phyloP scores from a whole-genome alignment of 2,888 invertebrate species.

The Tipula vernalis region DNA sequence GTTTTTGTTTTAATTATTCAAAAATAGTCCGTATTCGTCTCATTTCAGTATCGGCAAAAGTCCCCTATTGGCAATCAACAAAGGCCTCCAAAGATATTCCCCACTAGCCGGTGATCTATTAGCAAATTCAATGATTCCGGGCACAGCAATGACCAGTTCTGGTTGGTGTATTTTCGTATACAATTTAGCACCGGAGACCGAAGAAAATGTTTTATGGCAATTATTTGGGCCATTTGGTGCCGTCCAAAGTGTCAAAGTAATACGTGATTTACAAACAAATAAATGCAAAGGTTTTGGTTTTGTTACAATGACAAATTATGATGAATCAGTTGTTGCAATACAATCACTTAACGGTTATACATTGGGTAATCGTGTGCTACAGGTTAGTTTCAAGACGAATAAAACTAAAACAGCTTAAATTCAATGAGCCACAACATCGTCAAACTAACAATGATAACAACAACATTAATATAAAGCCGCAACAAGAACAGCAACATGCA shows the following conservation, averaged over 20 bases:
- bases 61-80: conserved; percentile 67
- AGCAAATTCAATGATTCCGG: conserved; percentile 64
- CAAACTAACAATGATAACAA: too few relatives aligned
- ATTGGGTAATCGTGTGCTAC: conserved; percentile 86
- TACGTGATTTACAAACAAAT: conserved; percentile 88
- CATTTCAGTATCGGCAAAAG: conserved; percentile 66
- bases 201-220: conserved; percentile 93
- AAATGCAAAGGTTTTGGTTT: conserved; percentile 98
- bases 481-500: not conserved
- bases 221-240: conserved; percentile 95
- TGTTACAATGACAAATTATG: conserved; percentile 97
- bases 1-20: too few relatives aligned
- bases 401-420: conserved; percentile 54
- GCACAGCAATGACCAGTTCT: conserved; percentile 73
- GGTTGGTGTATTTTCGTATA: conserved; percentile 81
- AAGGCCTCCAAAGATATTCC: conserved; percentile 65
- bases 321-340: conserved; percentile 92
- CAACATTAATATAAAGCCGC: not conserved
- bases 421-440: not conserved
- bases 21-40: not conserved
- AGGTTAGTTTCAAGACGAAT: conserved; percentile 95
- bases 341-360: conserved; percentile 94
- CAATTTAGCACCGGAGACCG: conserved; percentile 90
- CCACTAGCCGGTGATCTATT: conserved; percentile 75
- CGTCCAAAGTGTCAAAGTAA: conserved; percentile 93